A percentile compares a stretch with the other conserved stretches of the same genome.
These are phyloP conservation scores for Saccostrea glomerata DNA, from an alignment of 1,140 invertebrate species.

Conservation along the genomic window DNA sequence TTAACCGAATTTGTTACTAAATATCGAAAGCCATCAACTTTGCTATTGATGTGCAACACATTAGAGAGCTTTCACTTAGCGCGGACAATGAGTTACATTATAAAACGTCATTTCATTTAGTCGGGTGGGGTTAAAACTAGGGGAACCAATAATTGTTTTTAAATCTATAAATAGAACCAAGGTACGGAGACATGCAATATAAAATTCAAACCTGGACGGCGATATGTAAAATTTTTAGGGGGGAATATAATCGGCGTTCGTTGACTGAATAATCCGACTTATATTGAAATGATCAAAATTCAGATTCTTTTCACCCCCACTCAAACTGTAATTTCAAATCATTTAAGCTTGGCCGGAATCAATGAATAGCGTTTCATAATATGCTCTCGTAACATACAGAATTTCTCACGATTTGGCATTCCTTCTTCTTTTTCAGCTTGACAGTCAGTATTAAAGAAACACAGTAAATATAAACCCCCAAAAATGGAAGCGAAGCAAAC, in stretches of 20 bases:
- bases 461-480: neutral
- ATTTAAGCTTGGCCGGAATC: neutral
- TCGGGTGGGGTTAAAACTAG: neutral
- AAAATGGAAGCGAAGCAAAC: neutral
- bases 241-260: neutral
- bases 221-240: neutral
- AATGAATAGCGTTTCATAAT: slow-evolving; percentile 29
- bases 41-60: slow-evolving; percentile 6
- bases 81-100: slow-evolving; percentile 5
- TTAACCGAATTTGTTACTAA: slow-evolving; percentile 35
- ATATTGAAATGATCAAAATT: slow-evolving; percentile 35
- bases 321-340: slow-evolving; percentile 25
- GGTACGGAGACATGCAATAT: neutral
- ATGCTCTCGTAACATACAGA: neutral
- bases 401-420: neutral
- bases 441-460: neutral
- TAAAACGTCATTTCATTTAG: neutral
- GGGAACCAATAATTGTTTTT: neutral
- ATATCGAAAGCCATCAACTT: slow-evolving; percentile 23
- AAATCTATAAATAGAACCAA: slow-evolving; percentile 3
- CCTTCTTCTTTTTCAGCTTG: slow-evolving; percentile 6
- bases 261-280: slow-evolving; percentile 17
- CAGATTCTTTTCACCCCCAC: neutral
- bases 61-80: slow-evolving; percentile 1
- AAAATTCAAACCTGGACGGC: neutral